Conservation (phyloP, 2,888 invertebrate genomes). For the Matsumyia berberina region DNA sequence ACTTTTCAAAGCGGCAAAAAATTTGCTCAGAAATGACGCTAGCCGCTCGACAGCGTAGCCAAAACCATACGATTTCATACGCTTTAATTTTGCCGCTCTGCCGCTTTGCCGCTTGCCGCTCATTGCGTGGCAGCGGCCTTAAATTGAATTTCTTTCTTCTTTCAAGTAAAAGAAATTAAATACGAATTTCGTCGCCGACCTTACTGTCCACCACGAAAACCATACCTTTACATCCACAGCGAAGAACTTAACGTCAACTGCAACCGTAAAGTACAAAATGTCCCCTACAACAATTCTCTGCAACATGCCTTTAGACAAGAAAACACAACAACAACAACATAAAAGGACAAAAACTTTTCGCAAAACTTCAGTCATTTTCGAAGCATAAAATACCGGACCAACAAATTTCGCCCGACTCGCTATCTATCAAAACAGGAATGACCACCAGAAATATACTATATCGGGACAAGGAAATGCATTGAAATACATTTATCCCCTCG, state of each 20-base stretch:
- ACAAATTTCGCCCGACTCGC: conserved; percentile 17
- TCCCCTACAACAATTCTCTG: conserved; percentile 1
- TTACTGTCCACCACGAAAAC: background rate
- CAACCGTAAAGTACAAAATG: conserved; percentile 27
- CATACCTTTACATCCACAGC: background rate
- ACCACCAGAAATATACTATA: conserved; percentile 21
- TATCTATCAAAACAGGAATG: conserved; percentile 7
- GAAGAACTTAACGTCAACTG: conserved; percentile 26
- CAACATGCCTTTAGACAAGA: conserved; percentile 25
- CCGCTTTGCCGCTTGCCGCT: no score
- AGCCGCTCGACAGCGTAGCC: no score
- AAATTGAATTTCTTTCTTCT: no score
- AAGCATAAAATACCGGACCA: conserved; percentile 44
- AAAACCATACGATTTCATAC: no score
- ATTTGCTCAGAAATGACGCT: no score
- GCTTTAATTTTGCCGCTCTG: no score
- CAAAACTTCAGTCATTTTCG: conserved; percentile 60
- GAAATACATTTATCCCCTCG: conserved; percentile 45
- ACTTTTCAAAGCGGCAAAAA: no score
- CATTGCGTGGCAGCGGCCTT: no score
- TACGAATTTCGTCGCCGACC: no score
- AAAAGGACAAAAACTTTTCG: conserved; percentile 25
- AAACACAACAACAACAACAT: background rate
- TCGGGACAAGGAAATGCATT: conserved; percentile 34
- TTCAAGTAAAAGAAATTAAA: no score